Evolutionary conservation across 1,140 invertebrate species (phyloP).

Genomic region (Drosophila nebulosa): DNA sequence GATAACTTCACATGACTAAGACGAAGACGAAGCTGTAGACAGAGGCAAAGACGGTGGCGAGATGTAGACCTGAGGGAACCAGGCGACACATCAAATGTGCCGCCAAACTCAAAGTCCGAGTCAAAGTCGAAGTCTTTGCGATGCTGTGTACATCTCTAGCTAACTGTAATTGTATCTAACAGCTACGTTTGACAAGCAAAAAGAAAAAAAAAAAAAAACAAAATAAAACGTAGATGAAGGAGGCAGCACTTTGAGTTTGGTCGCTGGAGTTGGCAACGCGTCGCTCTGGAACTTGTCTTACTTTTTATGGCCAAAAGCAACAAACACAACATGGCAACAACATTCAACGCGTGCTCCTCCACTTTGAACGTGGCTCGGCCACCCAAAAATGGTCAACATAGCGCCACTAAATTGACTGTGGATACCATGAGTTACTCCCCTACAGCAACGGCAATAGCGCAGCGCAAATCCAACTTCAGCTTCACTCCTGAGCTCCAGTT

Average conservation of each 20-base stretch:
- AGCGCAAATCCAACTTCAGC: background rate
- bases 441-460: background rate
- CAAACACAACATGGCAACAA: constrained; percentile 19
- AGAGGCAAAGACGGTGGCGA: constrained; percentile 33
- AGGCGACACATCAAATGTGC: constrained; percentile 60
- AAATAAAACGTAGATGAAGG: background rate
- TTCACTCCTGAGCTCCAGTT: constrained; percentile 13
- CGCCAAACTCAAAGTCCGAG: constrained; percentile 49
- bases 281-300: constrained; percentile 69
- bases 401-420: constrained; percentile 61
- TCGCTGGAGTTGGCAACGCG: constrained; percentile 48
- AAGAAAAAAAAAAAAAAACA: background rate
- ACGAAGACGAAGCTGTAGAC: constrained; percentile 36
- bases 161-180: constrained; percentile 78
- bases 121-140: constrained; percentile 20
- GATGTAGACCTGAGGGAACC: constrained; percentile 45
- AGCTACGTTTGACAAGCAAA: constrained; percentile 63
- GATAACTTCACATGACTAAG: constrained; percentile 56
- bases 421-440: constrained; percentile 31
- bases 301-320: constrained; percentile 67
- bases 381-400: constrained; percentile 75
- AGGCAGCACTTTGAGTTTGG: background rate
- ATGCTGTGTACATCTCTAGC: constrained; percentile 42
- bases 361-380: constrained; percentile 37
- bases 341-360: constrained; percentile 49